A percentile compares a stretch with the other conserved stretches of the same genome.
Evolutionary conservation across 2,113 vertebrate species (phyloP).

Genomic region (Rhadina sibilatrix): DNA sequence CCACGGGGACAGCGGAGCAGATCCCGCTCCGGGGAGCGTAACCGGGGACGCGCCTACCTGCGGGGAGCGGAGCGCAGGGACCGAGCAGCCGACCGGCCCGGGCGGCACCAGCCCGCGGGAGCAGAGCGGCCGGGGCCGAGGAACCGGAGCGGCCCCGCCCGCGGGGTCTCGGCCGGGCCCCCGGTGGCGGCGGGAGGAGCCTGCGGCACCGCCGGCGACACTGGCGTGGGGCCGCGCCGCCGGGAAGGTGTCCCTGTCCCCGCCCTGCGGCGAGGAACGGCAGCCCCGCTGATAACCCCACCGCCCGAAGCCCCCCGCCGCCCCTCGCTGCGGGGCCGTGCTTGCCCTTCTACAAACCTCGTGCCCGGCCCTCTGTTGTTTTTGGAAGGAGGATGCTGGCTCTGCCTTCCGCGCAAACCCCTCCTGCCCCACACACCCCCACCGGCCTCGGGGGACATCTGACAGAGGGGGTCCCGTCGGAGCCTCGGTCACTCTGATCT

Average conservation of each 20-base stretch:
- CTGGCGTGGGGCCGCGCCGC: neutral
- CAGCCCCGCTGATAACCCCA: rapidly evolving
- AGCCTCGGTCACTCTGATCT: neutral
- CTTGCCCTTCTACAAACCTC: rapidly evolving
- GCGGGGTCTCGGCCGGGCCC: neutral
- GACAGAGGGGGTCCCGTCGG: rapidly evolving
- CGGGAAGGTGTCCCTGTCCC: neutral
- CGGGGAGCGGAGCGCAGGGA: neutral
- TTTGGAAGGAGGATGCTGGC: too few species aligned
- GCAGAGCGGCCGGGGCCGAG: neutral
- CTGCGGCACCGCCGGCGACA: neutral
- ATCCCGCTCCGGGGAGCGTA: neutral
- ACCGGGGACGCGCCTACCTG: neutral
- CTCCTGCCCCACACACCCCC: too few species aligned
- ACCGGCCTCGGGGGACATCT: neutral
- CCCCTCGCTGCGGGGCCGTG: neutral
- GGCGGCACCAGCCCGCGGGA: neutral
- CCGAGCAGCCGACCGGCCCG: neutral
- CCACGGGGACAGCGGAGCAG: neutral
- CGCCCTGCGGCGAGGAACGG: neutral
- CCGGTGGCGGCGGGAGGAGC: neutral
- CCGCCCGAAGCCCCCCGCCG: neutral
- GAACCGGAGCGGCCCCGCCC: neutral
- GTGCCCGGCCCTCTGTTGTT: neutral
- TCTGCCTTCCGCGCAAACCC: neutral